Evolutionary conservation across 92 coral and sea anemone species (phyloP).

Genomic region (Pocillopora grandis): DNA sequence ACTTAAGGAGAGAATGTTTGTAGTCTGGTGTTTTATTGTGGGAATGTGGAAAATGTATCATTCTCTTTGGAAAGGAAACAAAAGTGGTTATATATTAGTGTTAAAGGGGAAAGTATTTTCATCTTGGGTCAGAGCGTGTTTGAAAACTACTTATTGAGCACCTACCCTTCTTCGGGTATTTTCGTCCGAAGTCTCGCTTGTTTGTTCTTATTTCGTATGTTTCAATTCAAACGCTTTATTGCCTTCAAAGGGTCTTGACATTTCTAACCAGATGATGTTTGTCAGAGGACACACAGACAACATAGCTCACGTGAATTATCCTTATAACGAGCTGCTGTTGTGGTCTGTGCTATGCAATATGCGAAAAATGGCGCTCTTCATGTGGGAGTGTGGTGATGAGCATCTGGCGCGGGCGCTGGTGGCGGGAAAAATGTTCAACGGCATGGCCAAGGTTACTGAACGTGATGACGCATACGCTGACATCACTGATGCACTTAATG

Average conservation of each 20-base stretch:
- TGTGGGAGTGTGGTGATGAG: constrained; percentile 90
- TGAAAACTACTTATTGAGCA: too few relatives aligned
- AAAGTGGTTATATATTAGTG: too few relatives aligned
- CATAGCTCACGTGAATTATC: constrained; percentile 30
- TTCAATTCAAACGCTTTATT: neutral
- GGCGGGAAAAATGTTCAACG: constrained; percentile 76
- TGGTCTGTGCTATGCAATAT: constrained; percentile 90
- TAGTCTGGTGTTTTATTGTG: too few relatives aligned
- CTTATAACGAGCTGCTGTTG: constrained; percentile 66
- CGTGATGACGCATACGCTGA: constrained; percentile 74
- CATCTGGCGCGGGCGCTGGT: constrained; percentile 74
- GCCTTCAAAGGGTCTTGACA: constrained; percentile 26
- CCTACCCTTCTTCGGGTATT: too few relatives aligned
- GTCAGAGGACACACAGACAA: constrained; percentile 28
- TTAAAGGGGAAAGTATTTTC: too few relatives aligned
- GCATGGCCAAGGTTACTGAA: constrained; percentile 67
- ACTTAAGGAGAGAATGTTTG: too few relatives aligned
- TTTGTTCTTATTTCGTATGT: neutral
- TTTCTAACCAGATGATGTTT: constrained; percentile 33
- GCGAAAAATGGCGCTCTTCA: constrained; percentile 88
- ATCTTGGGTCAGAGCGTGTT: too few relatives aligned
- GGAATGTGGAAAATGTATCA: too few relatives aligned
- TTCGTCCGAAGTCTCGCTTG: too few relatives aligned
- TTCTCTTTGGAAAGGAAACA: too few relatives aligned
- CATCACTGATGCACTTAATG: constrained; percentile 57